A percentile compares a stretch with the other conserved stretches of the same genome.
These are phyloP conservation scores for Drosophila anomalata DNA, from an alignment of 2,888 invertebrate genomes.

Conservation along the genomic window DNA sequence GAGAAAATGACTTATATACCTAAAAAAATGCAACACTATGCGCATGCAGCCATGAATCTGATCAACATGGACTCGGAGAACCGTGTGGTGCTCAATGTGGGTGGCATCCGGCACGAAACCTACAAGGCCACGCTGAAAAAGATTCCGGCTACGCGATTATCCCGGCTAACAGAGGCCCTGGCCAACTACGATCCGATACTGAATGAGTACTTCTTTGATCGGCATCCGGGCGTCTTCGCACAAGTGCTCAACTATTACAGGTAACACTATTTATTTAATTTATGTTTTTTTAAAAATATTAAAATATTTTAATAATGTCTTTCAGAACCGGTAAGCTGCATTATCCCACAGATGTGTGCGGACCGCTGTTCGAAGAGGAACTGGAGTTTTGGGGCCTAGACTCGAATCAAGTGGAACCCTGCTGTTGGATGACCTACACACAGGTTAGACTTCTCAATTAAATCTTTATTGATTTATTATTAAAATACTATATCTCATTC, in stretches of 20 bases:
- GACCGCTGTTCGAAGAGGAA: constrained; percentile 99
- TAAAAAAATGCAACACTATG: constrained; percentile 77
- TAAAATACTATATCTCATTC: background rate
- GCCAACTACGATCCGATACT: constrained; percentile 99
- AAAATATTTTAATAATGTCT: background rate
- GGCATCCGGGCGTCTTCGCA: constrained; percentile 98
- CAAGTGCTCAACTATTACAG: constrained; percentile 99
- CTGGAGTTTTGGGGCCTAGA: constrained; percentile 99
- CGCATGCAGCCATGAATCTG: constrained; percentile 90
- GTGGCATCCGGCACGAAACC: constrained; percentile 98
- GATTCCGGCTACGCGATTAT: constrained; percentile 97
- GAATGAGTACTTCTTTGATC: constrained; percentile 99
- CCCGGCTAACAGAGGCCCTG: constrained; percentile 96
- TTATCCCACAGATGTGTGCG: constrained; percentile 99
- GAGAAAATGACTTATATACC: constrained; percentile 79
- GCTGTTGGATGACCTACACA: constrained; percentile 99
- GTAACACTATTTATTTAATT: constrained; percentile 79
- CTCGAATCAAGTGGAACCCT: constrained; percentile 99
- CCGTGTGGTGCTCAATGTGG: constrained; percentile 99
- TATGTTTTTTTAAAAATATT: no score
- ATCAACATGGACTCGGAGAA: constrained; percentile 98
- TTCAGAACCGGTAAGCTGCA: constrained; percentile 97
- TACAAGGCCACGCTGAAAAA: constrained; percentile 98
- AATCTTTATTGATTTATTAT: background rate
- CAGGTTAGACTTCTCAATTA: constrained; percentile 86